Base-by-base conservation (phyloP, 2,797 vertebrate genomes). In the Miichthys miiuy region DNA sequence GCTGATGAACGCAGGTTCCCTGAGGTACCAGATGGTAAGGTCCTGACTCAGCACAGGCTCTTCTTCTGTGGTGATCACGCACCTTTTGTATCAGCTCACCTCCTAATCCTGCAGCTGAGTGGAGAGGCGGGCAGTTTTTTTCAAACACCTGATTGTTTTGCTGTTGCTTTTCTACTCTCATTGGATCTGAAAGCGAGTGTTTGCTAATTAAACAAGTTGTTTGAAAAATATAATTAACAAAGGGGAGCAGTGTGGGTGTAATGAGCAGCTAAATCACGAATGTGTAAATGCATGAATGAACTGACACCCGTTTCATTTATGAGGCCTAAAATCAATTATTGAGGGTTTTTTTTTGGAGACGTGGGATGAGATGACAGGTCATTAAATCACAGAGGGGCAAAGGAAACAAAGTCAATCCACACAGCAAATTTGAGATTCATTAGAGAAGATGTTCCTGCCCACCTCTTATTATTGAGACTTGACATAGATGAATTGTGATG, bases 11-110 rank as follows among this genome's bases (percentile, higher is more conserved):
- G 79, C 91, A 88, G 81, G 77, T 80, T 90, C 87, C 85, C 88
- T 11, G 41, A 85, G 82, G 85, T 58, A 91, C 72, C 93, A 93
- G 93, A 94, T 94, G 92, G 93, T 83, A 41, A 81, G 70, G 69
- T 85, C 80, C 90, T 92, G 90, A 91, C 87, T 92, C 88, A 88
- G 90, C 89, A 75, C 27, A 16, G 34, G 60, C 62, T 80, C 69
- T 82, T 86, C 68, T 77, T 83, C 50, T 48, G 67, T 74, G 75
- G 84, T 85, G 81, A 81, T 79, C 73, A 18, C 17, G 66, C 74
- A 75, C 51, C n/a, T 76, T 72, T 72, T 75, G 58, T 54, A 52
- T 69, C 51, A 47, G 57, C 66, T 60, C 41, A 72, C n/a, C 38
- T 20, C 47, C 34, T 38, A 57, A 70, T 47, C 27, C 72, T 76